These are phyloP conservation scores for Sesia bembeciformis DNA, from an alignment of 2,888 invertebrate species.

Conservation along the genomic window DNA sequence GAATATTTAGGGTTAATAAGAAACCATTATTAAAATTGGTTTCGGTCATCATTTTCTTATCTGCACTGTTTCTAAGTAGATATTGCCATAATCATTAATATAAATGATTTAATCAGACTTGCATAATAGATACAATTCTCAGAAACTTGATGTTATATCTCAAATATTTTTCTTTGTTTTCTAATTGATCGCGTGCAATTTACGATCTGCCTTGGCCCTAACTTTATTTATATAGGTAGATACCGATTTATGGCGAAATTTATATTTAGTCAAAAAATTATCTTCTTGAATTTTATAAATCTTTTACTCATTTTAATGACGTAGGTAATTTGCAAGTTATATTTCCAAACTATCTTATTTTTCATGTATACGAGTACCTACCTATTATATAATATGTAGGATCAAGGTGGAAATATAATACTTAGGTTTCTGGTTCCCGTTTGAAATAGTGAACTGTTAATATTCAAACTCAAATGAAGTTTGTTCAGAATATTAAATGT, in stretches of 20 bases:
- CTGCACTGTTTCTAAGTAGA: too few relatives aligned
- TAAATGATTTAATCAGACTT: neutral
- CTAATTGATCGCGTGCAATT: conserved; percentile 23
- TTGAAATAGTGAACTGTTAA: too few relatives aligned
- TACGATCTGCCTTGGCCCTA: conserved; percentile 27
- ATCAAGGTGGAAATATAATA: neutral
- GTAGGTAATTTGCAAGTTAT: neutral
- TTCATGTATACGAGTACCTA: too few relatives aligned
- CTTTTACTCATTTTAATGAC: neutral
- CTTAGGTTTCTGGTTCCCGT: too few relatives aligned
- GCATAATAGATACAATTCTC: conserved; percentile 4
- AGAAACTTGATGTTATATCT: too few relatives aligned
- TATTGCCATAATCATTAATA: too few relatives aligned
- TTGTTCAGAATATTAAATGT: too few relatives aligned
- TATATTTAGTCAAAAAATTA: neutral
- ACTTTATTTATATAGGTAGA: conserved; percentile 9
- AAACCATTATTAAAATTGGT: too few relatives aligned
- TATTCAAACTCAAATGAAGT: too few relatives aligned
- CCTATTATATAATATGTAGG: neutral
- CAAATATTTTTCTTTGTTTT: neutral
- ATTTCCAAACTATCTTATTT: neutral
- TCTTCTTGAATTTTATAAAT: neutral
- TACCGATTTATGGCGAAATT: neutral
- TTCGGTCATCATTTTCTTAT: too few relatives aligned
- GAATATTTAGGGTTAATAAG: too few relatives aligned